Percentiles rank a stretch among this genome's conserved stretches.
phyloP scores from a whole-genome alignment of 2,888 invertebrate genomes.

The Netelia virgata region DNA sequence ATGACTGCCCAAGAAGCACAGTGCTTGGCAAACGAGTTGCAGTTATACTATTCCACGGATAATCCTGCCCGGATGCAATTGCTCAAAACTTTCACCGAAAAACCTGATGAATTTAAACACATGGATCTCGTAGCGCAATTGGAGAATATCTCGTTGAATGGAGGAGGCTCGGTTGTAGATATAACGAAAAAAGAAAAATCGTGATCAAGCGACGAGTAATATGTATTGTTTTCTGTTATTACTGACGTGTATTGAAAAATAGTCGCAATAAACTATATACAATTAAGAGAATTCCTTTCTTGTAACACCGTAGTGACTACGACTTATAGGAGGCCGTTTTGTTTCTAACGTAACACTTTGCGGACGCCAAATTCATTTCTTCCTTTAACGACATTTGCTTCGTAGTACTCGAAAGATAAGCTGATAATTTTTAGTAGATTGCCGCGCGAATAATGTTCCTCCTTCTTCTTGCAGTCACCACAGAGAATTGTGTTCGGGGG shows the following conservation, averaged over 20 bases:
- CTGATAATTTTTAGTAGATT: not conserved
- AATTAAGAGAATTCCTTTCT: not conserved
- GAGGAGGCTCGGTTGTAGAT: not conserved
- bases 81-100: slow-evolving; percentile 89
- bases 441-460: not conserved
- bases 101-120: slow-evolving; percentile 92
- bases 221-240: not conserved
- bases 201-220: not conserved
- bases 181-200: slow-evolving; percentile 21
- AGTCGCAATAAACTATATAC: slow-evolving; percentile 22
- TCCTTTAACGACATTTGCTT: not conserved
- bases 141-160: slow-evolving; percentile 87
- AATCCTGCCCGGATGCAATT: slow-evolving; percentile 88
- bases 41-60: slow-evolving; percentile 92
- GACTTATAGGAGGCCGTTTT: not conserved
- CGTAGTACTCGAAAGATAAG: not conserved
- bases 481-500: not conserved
- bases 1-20: slow-evolving; percentile 92
- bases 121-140: slow-evolving; percentile 92
- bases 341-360: not conserved
- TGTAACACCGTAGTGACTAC: not conserved
- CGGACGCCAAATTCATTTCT: not conserved
- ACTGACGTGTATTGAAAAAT: slow-evolving; percentile 19
- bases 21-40: slow-evolving; percentile 94
- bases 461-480: slow-evolving; percentile 45